A percentile compares a stretch with the other conserved stretches of the same genome.
Evolutionary conservation across 2,797 vertebrate species (phyloP).

Genomic region (Melanotaenia pygmaea): DNA sequence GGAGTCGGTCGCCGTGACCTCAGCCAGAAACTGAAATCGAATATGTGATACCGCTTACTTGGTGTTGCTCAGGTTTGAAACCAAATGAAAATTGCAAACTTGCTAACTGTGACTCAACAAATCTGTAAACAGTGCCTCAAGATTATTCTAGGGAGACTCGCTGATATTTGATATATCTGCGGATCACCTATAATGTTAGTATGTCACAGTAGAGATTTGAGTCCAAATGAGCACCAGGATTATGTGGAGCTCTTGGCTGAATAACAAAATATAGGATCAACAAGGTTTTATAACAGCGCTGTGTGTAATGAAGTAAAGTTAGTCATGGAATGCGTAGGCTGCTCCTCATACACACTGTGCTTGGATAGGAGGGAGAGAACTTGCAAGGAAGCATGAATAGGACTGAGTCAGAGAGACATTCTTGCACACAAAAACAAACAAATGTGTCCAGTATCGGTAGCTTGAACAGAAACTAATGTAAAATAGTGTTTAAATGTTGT

Average conservation of each 20-base stretch:
- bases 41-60: not conserved
- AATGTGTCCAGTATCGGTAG: not conserved
- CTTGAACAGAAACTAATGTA: not conserved
- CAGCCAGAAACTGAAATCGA: not conserved
- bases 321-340: not conserved
- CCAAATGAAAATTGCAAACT: not conserved
- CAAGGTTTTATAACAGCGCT: not conserved
- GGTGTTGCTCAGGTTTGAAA: not conserved
- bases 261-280: slow-evolving; percentile 12
- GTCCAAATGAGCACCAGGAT: slow-evolving; percentile 15
- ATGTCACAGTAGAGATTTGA: not conserved
- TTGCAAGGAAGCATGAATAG: not conserved
- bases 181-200: not conserved
- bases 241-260: slow-evolving; percentile 22
- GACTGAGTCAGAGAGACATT: not conserved
- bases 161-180: not conserved
- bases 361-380: not conserved
- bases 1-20: slow-evolving; percentile 24
- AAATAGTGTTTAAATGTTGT: not conserved
- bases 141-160: not conserved
- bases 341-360: not conserved
- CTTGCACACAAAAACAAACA: not conserved
- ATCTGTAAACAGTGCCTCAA: not conserved
- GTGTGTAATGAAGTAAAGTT: not conserved
- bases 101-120: not conserved